Evolutionary conservation across 2,888 invertebrate genomes (phyloP).

Genomic region (Tiliacea citrago): DNA sequence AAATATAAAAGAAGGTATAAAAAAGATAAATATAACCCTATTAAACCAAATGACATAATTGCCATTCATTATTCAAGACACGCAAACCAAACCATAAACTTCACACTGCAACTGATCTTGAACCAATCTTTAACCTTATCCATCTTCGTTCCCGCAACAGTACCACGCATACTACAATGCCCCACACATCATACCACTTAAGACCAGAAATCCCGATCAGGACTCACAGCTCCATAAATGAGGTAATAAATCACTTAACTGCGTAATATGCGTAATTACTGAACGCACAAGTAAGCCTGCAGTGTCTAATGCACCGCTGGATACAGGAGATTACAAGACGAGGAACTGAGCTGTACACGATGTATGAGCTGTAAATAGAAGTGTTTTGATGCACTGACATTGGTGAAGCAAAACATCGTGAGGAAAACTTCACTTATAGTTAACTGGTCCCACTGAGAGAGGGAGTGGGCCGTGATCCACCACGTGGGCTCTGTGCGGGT

Average conservation of each 20-base stretch:
- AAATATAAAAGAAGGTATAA: too few species aligned
- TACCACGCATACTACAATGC: constrained; percentile 17
- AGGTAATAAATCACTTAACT: constrained; percentile 60
- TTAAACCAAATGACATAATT: too few species aligned
- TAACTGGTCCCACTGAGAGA: too few species aligned
- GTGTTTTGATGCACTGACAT: neutral
- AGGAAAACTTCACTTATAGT: too few species aligned
- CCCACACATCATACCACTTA: constrained; percentile 58
- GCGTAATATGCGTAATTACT: constrained; percentile 58
- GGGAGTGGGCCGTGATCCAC: too few species aligned
- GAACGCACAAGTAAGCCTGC: constrained; percentile 41
- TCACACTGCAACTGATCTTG: neutral
- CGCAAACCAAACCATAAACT: neutral
- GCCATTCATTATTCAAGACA: neutral
- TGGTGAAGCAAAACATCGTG: too few species aligned
- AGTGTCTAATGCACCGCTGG: constrained; percentile 46
- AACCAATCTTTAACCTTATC: neutral
- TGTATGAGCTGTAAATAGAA: constrained; percentile 8
- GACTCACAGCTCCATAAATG: constrained; percentile 59
- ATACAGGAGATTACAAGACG: constrained; percentile 39
- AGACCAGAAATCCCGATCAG: constrained; percentile 58
- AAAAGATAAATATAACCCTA: too few species aligned
- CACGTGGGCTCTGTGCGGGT: too few species aligned
- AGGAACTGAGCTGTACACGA: constrained; percentile 1
- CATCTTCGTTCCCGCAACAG: neutral